These are phyloP conservation scores for Carassius gibelio DNA, from an alignment of 2,113 vertebrate genomes.

Conservation along the genomic window DNA sequence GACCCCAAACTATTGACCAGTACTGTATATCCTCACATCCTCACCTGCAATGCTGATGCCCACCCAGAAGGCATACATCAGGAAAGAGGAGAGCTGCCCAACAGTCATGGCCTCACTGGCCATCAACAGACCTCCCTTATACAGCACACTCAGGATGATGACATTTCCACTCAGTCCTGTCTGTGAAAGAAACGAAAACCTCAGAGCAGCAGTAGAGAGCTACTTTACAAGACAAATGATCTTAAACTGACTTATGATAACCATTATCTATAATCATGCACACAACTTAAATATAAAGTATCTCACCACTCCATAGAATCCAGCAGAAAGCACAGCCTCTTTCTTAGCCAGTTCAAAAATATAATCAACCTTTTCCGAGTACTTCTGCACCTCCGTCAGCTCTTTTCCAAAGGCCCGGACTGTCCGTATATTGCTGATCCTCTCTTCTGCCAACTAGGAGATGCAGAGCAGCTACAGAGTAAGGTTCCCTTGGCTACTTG, in stretches of 20 bases:
- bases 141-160: slow-evolving; percentile 91
- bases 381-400: slow-evolving; percentile 81
- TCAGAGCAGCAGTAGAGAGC: not conserved
- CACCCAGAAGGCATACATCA: slow-evolving; percentile 99
- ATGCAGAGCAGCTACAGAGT: slow-evolving; percentile 23
- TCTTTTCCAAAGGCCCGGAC: slow-evolving; percentile 96
- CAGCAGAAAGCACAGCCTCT: slow-evolving; percentile 83
- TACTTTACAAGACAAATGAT: not conserved
- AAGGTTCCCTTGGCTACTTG: not conserved
- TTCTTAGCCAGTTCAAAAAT: slow-evolving; percentile 85
- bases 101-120: slow-evolving; percentile 91
- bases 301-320: slow-evolving; percentile 93
- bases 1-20: no score
- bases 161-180: slow-evolving; percentile 93
- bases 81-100: slow-evolving; percentile 94
- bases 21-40: not conserved
- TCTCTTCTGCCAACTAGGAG: slow-evolving; percentile 90
- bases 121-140: slow-evolving; percentile 94
- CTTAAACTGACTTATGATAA: not conserved
- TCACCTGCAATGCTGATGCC: slow-evolving; percentile 95
- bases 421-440: slow-evolving; percentile 93
- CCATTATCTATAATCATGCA: not conserved
- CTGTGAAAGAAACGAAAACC: slow-evolving; percentile 67
- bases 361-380: slow-evolving; percentile 76
- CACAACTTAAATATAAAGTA: not conserved